Base-by-base conservation (phyloP, 2,888 invertebrate species). In the Drosophila mulleri region DNA sequence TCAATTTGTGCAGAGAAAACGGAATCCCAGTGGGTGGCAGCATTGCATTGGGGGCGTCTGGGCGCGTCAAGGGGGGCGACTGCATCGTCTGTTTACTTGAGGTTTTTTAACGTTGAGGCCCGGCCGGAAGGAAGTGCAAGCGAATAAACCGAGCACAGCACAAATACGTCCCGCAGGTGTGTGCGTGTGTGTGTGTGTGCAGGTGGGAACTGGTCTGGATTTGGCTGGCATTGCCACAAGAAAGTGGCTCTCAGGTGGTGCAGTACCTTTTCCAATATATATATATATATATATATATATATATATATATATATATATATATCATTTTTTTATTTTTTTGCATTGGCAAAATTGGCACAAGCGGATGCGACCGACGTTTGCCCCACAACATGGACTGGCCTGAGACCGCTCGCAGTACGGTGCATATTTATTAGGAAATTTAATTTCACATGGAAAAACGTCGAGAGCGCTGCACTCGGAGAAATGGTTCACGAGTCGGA, bases 111-210 rank as follows among this genome's bases (percentile, higher is more conserved):
- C 75, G 72, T 69, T 70, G 66, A 66, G 78, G 83, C 74, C 69
- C 75, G 70, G 74, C 83, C 84, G 84, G 84, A 84, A 84, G 84
- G 85, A 84, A 84, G 76, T 82, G 85, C 85, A 82, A 87, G 84
- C 85, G 81, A 84, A 84, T 87, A 87, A 81, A 75, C 84, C 73
- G 76, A 80, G 71, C 78, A 67, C 80, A 75, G 78, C 75, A 75
- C 85, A 84, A 83, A 78, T 72, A 83, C 67, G 63, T 58, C 58
- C 52, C 12, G 14, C 42, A 39, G 41, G 18, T 26, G 7, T 6
- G 52, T 35, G 18, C n/a, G 12, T 6, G 52, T 35, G 35, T 20
- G 12, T 47, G 47, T 44, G 44, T 44, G 4, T 44, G 37, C 4
- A 12, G 29, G 6, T 29, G 48, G 35, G 35, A 16, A 20, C 18